These are phyloP conservation scores for Notospermus geniculatus DNA, from an alignment of 1,140 invertebrate species.

Conservation along the genomic window DNA sequence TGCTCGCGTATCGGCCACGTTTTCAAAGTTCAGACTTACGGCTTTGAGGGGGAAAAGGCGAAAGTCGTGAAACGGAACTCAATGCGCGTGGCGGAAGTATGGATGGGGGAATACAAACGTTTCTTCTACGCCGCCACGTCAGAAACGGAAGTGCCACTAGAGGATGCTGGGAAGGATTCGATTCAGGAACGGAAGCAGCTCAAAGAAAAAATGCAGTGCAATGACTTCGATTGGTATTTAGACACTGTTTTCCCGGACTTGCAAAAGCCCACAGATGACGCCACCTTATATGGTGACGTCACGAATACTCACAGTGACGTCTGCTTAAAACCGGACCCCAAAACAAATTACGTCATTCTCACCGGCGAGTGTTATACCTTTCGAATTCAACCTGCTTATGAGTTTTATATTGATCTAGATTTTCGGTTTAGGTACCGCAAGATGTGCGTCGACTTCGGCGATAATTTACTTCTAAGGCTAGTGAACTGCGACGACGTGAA, in stretches of 20 bases:
- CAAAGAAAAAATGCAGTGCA: slow-evolving; percentile 78
- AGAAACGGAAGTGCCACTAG: slow-evolving; percentile 29
- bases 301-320: too few species aligned
- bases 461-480: too few species aligned
- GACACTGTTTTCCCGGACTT: slow-evolving; percentile 92
- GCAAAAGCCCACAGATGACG: slow-evolving; percentile 53
- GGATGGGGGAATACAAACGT: slow-evolving; percentile 89
- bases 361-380: too few species aligned
- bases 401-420: too few species aligned
- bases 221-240: slow-evolving; percentile 95
- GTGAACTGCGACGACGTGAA: too few species aligned
- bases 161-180: slow-evolving; percentile 14
- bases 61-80: slow-evolving; percentile 52
- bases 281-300: not conserved
- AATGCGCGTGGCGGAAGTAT: slow-evolving; percentile 57
- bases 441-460: too few species aligned
- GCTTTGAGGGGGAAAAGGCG: slow-evolving; percentile 70
- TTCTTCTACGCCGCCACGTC: slow-evolving; percentile 39
- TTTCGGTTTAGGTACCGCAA: too few species aligned
- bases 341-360: too few species aligned
- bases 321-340: too few species aligned
- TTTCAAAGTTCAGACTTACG: slow-evolving; percentile 86
- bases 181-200: slow-evolving; percentile 67
- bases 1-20: slow-evolving; percentile 91
- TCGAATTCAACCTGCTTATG: too few species aligned